phyloP scores from a whole-genome alignment of 2,797 vertebrate genomes.

The Knipowitschia caucasica region DNA sequence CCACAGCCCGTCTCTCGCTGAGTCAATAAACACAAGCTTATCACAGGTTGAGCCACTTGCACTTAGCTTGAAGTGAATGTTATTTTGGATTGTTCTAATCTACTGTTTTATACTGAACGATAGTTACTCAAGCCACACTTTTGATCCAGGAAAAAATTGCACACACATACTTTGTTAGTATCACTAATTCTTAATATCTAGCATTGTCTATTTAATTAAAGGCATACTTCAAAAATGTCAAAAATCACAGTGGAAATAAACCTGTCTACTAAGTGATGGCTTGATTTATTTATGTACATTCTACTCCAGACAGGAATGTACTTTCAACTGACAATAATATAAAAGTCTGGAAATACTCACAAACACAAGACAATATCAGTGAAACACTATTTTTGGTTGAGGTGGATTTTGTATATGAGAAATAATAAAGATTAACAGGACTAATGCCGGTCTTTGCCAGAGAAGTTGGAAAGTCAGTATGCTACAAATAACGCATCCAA shows the following conservation, averaged over 20 bases:
- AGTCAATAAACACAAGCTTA: slow-evolving; percentile 73
- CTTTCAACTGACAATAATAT: too few relatives aligned
- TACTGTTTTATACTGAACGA: slow-evolving; percentile 12
- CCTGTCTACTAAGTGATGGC: not conserved
- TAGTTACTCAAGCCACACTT: not conserved
- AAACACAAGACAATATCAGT: slow-evolving; percentile 11
- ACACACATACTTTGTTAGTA: not conserved
- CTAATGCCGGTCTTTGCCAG: slow-evolving; percentile 1
- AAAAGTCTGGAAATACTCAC: slow-evolving; percentile 13
- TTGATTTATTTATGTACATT: not conserved
- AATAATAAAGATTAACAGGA: slow-evolving; percentile 11
- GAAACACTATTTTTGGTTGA: slow-evolving; percentile 3
- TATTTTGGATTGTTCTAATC: slow-evolving; percentile 31
- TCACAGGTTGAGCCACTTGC: slow-evolving; percentile 60
- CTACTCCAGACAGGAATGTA: too few relatives aligned
- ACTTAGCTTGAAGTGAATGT: slow-evolving; percentile 35
- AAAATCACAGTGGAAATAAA: too few relatives aligned
- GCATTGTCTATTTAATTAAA: not conserved
- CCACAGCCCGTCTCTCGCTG: slow-evolving; percentile 63
- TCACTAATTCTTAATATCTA: too few relatives aligned
- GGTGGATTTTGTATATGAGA: slow-evolving; percentile 6
- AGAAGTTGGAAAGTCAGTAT: slow-evolving; percentile 27
- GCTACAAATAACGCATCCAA: slow-evolving; percentile 28
- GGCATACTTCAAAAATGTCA: too few relatives aligned
- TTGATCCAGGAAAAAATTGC: not conserved